phyloP scores from a whole-genome alignment of 1,140 invertebrate genomes.

The Vanessa tameamea region DNA sequence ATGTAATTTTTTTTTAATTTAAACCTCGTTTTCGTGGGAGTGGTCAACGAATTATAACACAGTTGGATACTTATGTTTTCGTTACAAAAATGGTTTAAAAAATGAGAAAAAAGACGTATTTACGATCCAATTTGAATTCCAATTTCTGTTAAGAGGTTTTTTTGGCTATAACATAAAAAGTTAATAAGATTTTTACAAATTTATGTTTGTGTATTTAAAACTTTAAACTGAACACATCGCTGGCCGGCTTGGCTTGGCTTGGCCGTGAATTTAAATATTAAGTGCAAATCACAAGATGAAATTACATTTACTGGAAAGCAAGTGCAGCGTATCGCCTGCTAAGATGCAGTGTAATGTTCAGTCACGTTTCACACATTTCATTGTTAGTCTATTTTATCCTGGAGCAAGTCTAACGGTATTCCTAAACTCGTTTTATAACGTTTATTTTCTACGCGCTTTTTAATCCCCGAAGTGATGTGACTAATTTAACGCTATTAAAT shows the following conservation, averaged over 20 bases:
- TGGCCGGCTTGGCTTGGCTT: no score
- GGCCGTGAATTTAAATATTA: conserved; percentile 30
- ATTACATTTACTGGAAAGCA: conserved; percentile 30
- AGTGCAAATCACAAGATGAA: conserved; percentile 26
- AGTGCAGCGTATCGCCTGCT: conserved; percentile 24
- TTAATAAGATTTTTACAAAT: conserved; percentile 17
- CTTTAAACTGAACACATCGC: no score
- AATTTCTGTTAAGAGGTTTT: conserved; percentile 30
- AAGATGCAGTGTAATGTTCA: conserved; percentile 26
- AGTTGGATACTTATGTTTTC: conserved; percentile 12
- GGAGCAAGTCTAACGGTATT: conserved; percentile 26
- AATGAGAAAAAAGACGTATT: conserved; percentile 36
- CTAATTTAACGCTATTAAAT: neutral
- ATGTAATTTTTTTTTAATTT: neutral
- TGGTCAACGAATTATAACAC: conserved; percentile 19
- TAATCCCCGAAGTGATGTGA: neutral
- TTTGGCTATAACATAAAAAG: conserved; percentile 22
- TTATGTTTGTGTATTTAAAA: no score
- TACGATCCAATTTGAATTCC: conserved; percentile 44
- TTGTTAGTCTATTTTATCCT: conserved; percentile 36
- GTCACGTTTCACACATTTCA: conserved; percentile 38
- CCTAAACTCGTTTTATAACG: conserved; percentile 16
- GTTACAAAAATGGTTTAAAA: conserved; percentile 19
- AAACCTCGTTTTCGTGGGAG: neutral
- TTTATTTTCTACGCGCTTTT: conserved; percentile 14